Base-by-base conservation (phyloP, 64 coral and sea anemone species). In the Anthopleura sola region DNA sequence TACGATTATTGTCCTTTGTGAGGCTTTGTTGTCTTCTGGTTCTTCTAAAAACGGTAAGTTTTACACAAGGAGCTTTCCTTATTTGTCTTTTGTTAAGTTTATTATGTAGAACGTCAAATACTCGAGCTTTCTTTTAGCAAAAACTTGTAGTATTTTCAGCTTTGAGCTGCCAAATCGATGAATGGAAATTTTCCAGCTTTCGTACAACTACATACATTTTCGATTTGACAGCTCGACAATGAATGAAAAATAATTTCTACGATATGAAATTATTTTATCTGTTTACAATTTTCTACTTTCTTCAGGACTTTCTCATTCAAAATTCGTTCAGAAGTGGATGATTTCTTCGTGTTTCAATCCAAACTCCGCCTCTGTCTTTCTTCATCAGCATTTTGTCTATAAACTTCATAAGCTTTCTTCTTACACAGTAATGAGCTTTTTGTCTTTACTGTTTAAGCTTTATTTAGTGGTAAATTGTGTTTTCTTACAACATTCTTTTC, bases 1-100 rank as follows among this genome's bases (percentile, higher is more conserved):
- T 29, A 81, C 78, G 39, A 53, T 81, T 81, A 53, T 81, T 24
- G 78, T 81, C 20, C 32, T 81, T n/a, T 81, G 78, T 81, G 78
- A 53, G 32, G 78, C 78, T 81, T 81, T 81, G 23, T 53, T 81
- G 16, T 81, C 49, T 81, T 29, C 78, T 46, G 38, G 32, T 7
- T 10, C 38, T 46, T 26, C 38, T 46, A 24, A n/a, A 48, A 15
- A 81, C 6, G 78, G 78, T 81, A 81, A 81, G 78, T 71, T 36
- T n/a, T 34, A 71, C 13, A 71, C 66, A 28, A 31, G 8, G 11
- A 31, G 29, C 29, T 14, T 71, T 71, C 13, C 13, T 31, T 71
- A 81, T 81, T 53, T 81, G 38, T 81, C 36, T 48, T n/a, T 81
- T 20, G 39, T 49, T 81, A 7, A 53, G 49, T 53, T 48, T 46